Evolutionary conservation across 1,140 invertebrate genomes (phyloP).

Genomic region (Diplogasteroides magnus): DNA sequence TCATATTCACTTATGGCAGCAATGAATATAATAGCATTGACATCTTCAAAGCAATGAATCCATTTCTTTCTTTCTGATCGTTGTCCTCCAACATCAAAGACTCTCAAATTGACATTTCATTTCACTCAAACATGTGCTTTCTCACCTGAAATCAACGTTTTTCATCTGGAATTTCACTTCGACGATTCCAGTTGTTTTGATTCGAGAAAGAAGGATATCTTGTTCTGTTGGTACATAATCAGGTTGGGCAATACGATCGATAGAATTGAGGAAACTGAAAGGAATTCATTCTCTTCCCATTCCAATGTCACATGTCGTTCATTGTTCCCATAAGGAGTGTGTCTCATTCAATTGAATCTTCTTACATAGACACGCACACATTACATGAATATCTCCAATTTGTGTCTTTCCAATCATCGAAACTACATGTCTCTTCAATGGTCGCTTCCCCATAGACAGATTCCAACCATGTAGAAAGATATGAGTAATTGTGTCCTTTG

Average conservation of each 20-base stretch:
- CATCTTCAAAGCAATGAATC: slow-evolving; percentile 61
- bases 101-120: slow-evolving; percentile 26
- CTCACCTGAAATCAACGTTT: slow-evolving; percentile 50
- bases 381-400: too few relatives aligned
- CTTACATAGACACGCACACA: too few relatives aligned
- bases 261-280: slow-evolving; percentile 67
- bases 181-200: slow-evolving; percentile 87
- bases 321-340: too few relatives aligned
- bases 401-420: too few relatives aligned
- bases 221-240: slow-evolving; percentile 92
- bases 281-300: slow-evolving; percentile 91
- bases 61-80: slow-evolving; percentile 60
- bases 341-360: too few relatives aligned
- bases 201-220: slow-evolving; percentile 91
- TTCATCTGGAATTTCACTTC: slow-evolving; percentile 77
- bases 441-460: too few relatives aligned
- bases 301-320: too few relatives aligned
- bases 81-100: slow-evolving; percentile 61
- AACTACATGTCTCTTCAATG: too few relatives aligned
- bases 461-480: too few relatives aligned
- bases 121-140: slow-evolving; percentile 8
- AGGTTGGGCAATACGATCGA: slow-evolving; percentile 81
- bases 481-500: too few relatives aligned
- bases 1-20: slow-evolving; percentile 54
- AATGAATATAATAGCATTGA: slow-evolving; percentile 58